These are phyloP conservation scores for Octopus bimaculoides DNA, from an alignment of 1,140 invertebrate species.

Conservation along the genomic window DNA sequence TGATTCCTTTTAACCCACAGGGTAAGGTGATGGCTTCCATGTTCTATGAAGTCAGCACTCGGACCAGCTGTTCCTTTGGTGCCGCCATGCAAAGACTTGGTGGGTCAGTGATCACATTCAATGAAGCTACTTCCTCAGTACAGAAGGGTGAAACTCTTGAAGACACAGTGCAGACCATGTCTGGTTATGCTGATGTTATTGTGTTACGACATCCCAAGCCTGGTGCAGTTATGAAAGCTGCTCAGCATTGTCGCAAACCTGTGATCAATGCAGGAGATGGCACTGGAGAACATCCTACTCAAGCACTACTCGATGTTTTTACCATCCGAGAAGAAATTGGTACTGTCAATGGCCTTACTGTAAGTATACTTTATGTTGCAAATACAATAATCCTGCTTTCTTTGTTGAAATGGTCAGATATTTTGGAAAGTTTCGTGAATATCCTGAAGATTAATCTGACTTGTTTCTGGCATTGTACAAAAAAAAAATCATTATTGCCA, in stretches of 20 bases:
- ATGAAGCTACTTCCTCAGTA: conserved; percentile 84
- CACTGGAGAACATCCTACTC: conserved; percentile 96
- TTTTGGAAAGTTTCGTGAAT: too few relatives aligned
- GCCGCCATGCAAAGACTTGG: conserved; percentile 95
- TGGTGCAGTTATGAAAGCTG: conserved; percentile 84
- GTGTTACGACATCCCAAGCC: conserved; percentile 91
- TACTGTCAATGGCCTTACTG: conserved; percentile 92
- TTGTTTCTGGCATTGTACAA: too few relatives aligned
- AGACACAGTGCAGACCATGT: conserved; percentile 62
- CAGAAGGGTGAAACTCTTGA: conserved; percentile 96
- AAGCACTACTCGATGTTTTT: conserved; percentile 95
- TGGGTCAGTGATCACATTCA: conserved; percentile 85
- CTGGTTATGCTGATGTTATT: conserved; percentile 75
- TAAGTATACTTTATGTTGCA: conserved; percentile 31
- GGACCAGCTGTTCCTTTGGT: conserved; percentile 93
- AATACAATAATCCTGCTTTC: background rate
- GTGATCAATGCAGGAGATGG: conserved; percentile 98
- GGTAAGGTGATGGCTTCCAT: conserved; percentile 94
- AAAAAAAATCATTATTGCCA: too few relatives aligned
- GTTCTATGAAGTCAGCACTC: conserved; percentile 96
- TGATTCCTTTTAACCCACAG: conserved; percentile 47
- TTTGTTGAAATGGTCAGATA: background rate
- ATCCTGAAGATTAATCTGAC: too few relatives aligned
- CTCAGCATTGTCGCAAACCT: conserved; percentile 79
- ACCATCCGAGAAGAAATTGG: conserved; percentile 98